A percentile compares a stretch with the other conserved stretches of the same genome.
phyloP scores from a whole-genome alignment of 2,113 vertebrate genomes.

The Vulpes lagopus region DNA sequence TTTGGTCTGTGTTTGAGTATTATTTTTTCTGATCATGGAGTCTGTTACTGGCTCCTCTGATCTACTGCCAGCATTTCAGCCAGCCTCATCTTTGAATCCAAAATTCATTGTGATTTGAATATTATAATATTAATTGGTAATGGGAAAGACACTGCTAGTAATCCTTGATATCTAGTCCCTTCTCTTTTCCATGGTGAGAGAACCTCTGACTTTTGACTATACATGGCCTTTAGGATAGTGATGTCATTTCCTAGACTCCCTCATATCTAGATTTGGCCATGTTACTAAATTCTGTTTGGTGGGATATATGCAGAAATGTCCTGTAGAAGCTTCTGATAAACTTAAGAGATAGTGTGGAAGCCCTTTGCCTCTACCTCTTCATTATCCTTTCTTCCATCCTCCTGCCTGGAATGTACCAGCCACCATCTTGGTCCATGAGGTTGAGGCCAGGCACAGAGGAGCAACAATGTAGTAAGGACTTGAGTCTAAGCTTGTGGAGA shows the following conservation, averaged over 20 bases:
- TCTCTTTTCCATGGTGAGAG: neutral
- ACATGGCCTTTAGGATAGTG: neutral
- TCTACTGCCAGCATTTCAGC: neutral
- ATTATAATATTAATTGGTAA: neutral
- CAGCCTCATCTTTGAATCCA: neutral
- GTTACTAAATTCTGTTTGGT: neutral
- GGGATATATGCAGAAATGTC: neutral
- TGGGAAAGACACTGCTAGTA: neutral
- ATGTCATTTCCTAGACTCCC: neutral
- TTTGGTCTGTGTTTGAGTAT: neutral
- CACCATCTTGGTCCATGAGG: neutral
- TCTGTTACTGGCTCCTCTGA: neutral
- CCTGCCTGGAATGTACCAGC: neutral
- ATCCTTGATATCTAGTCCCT: neutral
- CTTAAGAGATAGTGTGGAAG: neutral
- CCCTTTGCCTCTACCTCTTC: neutral
- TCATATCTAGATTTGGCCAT: neutral
- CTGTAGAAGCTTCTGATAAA: neutral
- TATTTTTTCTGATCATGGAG: neutral
- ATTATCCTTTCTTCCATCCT: neutral
- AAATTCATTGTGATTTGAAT: constrained; percentile 14
- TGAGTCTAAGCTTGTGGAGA: neutral
- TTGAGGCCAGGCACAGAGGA: neutral
- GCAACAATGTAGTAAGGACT: neutral
- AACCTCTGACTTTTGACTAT: neutral